These are phyloP conservation scores for Chelonia mydas DNA, from an alignment of 2,797 vertebrate species.

Conservation along the genomic window DNA sequence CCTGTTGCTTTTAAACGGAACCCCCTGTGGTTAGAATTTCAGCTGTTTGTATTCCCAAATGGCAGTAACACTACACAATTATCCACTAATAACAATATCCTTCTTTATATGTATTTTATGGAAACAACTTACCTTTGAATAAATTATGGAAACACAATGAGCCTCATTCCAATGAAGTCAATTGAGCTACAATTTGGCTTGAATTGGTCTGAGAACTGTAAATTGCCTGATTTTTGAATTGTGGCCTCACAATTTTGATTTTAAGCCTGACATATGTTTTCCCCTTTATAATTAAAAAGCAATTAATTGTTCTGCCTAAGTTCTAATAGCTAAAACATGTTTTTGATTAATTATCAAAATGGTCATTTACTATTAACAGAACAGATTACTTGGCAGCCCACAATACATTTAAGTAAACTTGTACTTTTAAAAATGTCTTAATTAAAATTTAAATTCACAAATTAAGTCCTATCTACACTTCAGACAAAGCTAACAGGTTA, in stretches of 20 bases:
- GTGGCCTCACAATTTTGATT: neutral
- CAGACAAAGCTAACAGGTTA: neutral
- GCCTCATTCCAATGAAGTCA: slow-evolving; percentile 17
- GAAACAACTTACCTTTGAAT: neutral
- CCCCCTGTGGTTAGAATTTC: slow-evolving; percentile 46
- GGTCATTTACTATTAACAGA: neutral
- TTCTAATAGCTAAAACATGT: neutral
- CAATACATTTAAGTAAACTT: neutral
- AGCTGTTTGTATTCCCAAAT: slow-evolving; percentile 1
- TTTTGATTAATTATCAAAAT: neutral
- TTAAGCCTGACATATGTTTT: neutral
- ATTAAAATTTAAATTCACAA: neutral
- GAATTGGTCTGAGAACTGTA: neutral
- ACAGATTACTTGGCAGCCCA: neutral
- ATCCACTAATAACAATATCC: slow-evolving; percentile 28
- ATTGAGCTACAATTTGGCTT: neutral
- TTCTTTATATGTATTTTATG: neutral
- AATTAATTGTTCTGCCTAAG: neutral
- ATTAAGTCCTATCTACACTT: neutral
- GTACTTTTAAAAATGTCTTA: neutral
- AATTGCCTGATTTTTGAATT: neutral
- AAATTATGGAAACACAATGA: neutral
- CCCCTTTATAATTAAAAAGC: neutral
- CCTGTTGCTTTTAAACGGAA: slow-evolving; percentile 44
- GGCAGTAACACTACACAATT: slow-evolving; percentile 29